Evolutionary conservation across 2,113 vertebrate genomes (phyloP), one percentile per base, ranked within the genome.

Genomic region (Trinectes maculatus): DNA sequence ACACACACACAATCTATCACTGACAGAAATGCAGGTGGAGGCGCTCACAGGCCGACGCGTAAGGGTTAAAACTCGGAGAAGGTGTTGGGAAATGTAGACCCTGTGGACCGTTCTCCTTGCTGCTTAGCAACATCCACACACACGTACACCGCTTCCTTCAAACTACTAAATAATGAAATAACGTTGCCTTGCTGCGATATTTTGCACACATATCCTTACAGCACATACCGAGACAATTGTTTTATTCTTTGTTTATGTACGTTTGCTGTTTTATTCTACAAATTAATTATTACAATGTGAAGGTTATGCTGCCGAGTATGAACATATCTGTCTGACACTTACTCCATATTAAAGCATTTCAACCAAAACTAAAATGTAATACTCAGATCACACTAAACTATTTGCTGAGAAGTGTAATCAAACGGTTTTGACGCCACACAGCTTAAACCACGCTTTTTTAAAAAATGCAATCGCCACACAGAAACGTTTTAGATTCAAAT

Each of bases 61-160:
- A 56, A 63, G 62, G 22, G 66, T 77, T 72, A 34, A 57, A 66
- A 24, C 46, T n/a, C 3, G 0, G 39, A 2, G 15, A n/a, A 69
- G 54, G 59, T 48, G 39, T 72, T 39, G 13, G 34, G 1, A 59
- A 71, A 74, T 28, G 49, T 65, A 65, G 58, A 69, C 48, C 57
- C 34, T 61, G 51, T 52, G 60, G 55, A 64, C 44, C 12, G 24
- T 64, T 84, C 64, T 49, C 68, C 59, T 70, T 54, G 74, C 76
- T 85, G 79, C 86, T 78, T 86, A 82, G 81, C 73, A 82, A 80
- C 70, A 68, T 76, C 43, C 54, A 26, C 48, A 71, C 52, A 77
- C n/a, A 43, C 43, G n/a, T n/a, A 57, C 70, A 37, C 46, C 2
- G 61, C 70, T 49, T 63, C 18, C 25, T 44, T 61, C 31, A 53